Evolutionary conservation across 2,113 vertebrate species (phyloP).

Genomic region (Melanocharis versteri): DNA sequence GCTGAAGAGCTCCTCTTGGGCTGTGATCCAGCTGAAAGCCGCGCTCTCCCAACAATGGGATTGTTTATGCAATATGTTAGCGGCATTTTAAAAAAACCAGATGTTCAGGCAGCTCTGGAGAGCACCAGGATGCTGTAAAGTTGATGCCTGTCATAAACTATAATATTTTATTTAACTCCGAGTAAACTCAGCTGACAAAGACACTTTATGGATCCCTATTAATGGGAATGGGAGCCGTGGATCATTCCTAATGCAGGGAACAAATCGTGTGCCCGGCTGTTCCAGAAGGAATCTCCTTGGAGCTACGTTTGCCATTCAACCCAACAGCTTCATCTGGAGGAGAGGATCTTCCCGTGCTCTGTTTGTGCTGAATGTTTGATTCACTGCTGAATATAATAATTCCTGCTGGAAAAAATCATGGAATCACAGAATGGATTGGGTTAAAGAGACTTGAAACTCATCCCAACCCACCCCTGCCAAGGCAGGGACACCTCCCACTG

Average conservation of each 20-base stretch:
- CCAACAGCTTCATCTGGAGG: background rate
- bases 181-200: slow-evolving; percentile 58
- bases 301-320: background rate
- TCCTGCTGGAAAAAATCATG: background rate
- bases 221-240: slow-evolving; percentile 34
- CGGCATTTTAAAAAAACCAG: background rate
- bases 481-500: background rate
- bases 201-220: slow-evolving; percentile 43
- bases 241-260: slow-evolving; percentile 32
- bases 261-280: slow-evolving; percentile 7
- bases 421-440: background rate
- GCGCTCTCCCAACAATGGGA: slow-evolving; percentile 32
- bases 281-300: slow-evolving; percentile 33
- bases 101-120: slow-evolving; percentile 35
- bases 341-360: background rate
- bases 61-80: background rate
- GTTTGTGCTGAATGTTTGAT: background rate
- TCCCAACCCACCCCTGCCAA: accelerated
- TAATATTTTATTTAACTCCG: slow-evolving; percentile 51
- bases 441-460: accelerated
- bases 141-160: slow-evolving; percentile 27
- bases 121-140: slow-evolving; percentile 36
- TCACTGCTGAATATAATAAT: background rate
- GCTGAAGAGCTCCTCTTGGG: slow-evolving; percentile 6
- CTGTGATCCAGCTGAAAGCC: slow-evolving; percentile 45